Evolutionary conservation across 1,140 invertebrate genomes (phyloP).

Genomic region (Stenopsyche tienmushanensis): DNA sequence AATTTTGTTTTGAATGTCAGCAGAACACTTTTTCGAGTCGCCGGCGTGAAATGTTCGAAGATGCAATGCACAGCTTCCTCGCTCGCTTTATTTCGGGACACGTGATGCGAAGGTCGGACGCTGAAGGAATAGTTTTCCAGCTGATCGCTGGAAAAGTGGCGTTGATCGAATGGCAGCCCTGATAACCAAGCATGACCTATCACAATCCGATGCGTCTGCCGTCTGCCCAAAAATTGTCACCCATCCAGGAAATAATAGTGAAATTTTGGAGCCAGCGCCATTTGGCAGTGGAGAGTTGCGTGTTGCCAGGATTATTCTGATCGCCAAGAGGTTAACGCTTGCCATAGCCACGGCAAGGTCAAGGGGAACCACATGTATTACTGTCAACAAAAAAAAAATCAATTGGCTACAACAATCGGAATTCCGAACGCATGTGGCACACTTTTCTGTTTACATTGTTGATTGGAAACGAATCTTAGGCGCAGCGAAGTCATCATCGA

Average conservation of each 20-base stretch:
- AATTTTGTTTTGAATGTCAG: too few relatives aligned
- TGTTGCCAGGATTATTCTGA: slow-evolving; percentile 38
- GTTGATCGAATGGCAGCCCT: too few relatives aligned
- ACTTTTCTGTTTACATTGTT: background rate
- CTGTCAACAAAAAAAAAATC: slow-evolving; percentile 28
- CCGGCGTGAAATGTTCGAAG: too few relatives aligned
- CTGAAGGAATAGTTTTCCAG: too few relatives aligned
- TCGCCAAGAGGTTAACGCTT: slow-evolving; percentile 29
- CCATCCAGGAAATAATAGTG: slow-evolving; percentile 34
- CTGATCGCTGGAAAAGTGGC: too few relatives aligned
- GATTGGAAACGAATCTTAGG: too few relatives aligned
- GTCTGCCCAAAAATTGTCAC: slow-evolving; percentile 33
- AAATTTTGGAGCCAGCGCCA: slow-evolving; percentile 36
- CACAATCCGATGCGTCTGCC: slow-evolving; percentile 20
- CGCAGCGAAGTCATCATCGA: too few relatives aligned
- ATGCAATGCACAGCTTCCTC: too few relatives aligned
- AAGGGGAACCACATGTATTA: slow-evolving; percentile 24
- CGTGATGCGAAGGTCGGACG: too few relatives aligned
- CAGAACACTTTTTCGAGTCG: too few relatives aligned
- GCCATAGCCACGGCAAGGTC: slow-evolving; percentile 29
- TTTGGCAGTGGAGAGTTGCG: slow-evolving; percentile 33
- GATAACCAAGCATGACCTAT: slow-evolving; percentile 25
- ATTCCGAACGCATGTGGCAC: background rate
- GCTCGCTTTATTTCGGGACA: too few relatives aligned
- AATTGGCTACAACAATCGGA: slow-evolving; percentile 22